A percentile compares a stretch with the other conserved stretches of the same genome.
phyloP scores from a whole-genome alignment of 2,113 vertebrate species.

The Willisornis vidua region DNA sequence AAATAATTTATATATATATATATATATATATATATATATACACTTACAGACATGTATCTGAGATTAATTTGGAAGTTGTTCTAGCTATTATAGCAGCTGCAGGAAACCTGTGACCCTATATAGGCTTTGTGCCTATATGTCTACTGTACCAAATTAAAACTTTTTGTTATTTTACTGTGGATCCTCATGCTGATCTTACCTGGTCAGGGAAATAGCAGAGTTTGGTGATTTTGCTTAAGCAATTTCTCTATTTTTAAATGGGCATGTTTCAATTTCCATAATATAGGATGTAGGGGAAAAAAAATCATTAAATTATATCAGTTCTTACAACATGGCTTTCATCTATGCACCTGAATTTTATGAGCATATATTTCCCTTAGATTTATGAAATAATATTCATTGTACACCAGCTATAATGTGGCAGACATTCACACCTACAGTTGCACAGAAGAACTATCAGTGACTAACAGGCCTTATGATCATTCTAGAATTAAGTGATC shows the following conservation, averaged over 20 bases:
- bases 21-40: no score
- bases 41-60: not conserved
- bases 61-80: not conserved
- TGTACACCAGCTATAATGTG: not conserved
- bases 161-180: not conserved
- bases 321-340: not conserved
- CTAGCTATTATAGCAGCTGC: not conserved
- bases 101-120: not conserved
- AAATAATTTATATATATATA: not conserved
- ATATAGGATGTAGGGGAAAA: not conserved
- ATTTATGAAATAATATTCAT: not conserved
- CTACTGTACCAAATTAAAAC: not conserved
- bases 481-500: not conserved
- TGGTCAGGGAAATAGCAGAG: not conserved
- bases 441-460: not conserved
- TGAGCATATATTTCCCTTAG: not conserved
- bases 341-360: not conserved
- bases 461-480: not conserved
- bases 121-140: not conserved
- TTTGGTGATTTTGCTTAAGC: not conserved
- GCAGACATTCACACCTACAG: not conserved
- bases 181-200: not conserved
- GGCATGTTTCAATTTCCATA: not conserved
- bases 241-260: not conserved
- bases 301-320: accelerated